Evolutionary conservation across 2,797 vertebrate genomes (phyloP).

Genomic region (Pteropus rufus): DNA sequence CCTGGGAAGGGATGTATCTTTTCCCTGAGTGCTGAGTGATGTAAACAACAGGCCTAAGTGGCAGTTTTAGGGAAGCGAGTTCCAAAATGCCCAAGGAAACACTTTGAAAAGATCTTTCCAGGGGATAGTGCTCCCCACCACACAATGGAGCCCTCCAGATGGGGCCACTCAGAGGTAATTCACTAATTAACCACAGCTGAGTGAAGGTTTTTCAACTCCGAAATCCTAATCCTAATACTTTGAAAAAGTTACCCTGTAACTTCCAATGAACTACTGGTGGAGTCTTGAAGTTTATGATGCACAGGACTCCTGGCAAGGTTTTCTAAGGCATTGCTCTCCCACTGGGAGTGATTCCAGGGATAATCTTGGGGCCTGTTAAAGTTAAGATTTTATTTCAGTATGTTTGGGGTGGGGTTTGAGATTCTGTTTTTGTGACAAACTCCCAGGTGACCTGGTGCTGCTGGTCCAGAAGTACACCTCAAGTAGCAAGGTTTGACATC

Average conservation of each 20-base stretch:
- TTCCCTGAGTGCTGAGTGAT: not conserved
- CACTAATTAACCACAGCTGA: not conserved
- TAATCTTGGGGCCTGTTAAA: not conserved
- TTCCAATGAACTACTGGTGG: not conserved
- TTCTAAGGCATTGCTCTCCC: not conserved
- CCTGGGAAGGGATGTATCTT: not conserved
- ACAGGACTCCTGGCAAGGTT: not conserved
- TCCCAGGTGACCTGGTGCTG: not conserved
- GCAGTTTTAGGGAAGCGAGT: not conserved
- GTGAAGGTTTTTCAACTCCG: not conserved
- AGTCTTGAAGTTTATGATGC: not conserved
- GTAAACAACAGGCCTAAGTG: not conserved
- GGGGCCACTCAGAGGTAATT: not conserved
- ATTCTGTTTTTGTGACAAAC: not conserved
- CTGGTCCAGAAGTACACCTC: not conserved
- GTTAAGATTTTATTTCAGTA: not conserved
- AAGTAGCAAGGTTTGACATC: not conserved
- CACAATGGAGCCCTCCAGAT: not conserved
- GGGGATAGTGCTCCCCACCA: not conserved
- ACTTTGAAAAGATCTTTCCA: not conserved
- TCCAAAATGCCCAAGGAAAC: not conserved
- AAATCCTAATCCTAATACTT: not conserved
- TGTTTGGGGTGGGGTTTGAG: not conserved
- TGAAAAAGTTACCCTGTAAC: not conserved
- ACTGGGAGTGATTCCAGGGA: fast-evolving